phyloP scores from a whole-genome alignment of 2,888 invertebrate genomes.

The Elegia similella region DNA sequence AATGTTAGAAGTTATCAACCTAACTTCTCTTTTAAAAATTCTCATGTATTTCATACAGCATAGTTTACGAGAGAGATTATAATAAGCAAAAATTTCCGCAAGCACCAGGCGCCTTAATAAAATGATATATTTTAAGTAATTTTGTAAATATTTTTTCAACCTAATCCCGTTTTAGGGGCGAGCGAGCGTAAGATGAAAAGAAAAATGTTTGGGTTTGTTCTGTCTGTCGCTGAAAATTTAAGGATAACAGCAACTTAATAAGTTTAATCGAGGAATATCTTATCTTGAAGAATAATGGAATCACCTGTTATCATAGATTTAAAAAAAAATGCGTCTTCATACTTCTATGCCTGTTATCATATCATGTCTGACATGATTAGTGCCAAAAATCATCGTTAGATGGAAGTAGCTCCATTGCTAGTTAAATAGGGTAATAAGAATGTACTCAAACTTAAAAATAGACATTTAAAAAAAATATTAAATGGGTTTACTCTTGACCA shows the following conservation, averaged over 20 bases:
- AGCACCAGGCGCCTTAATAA: constrained; percentile 4
- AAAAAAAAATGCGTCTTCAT: no score
- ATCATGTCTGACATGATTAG: no score
- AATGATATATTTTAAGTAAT: constrained; percentile 20
- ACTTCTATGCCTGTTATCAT: no score
- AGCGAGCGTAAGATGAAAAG: constrained; percentile 15
- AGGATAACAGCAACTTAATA: constrained; percentile 5
- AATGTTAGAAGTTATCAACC: not conserved
- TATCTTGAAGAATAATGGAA: not conserved
- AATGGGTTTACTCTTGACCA: no score
- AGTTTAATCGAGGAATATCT: not conserved
- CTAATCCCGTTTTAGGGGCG: constrained; percentile 20
- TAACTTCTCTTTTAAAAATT: not conserved
- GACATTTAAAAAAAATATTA: no score
- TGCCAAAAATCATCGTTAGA: no score
- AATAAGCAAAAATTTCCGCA: constrained; percentile 5
- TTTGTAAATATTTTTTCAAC: constrained; percentile 21
- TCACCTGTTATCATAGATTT: no score
- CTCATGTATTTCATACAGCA: not conserved
- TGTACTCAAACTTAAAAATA: no score
- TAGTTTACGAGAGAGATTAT: constrained; percentile 4
- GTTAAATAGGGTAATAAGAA: no score
- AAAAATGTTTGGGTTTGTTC: constrained; percentile 8
- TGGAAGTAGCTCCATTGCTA: no score
- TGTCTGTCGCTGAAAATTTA: not conserved